Percentiles rank a stretch among this genome's conserved stretches.
Evolutionary conservation across 2,113 vertebrate genomes (phyloP).

Genomic region (Erpornis zantholeuca): DNA sequence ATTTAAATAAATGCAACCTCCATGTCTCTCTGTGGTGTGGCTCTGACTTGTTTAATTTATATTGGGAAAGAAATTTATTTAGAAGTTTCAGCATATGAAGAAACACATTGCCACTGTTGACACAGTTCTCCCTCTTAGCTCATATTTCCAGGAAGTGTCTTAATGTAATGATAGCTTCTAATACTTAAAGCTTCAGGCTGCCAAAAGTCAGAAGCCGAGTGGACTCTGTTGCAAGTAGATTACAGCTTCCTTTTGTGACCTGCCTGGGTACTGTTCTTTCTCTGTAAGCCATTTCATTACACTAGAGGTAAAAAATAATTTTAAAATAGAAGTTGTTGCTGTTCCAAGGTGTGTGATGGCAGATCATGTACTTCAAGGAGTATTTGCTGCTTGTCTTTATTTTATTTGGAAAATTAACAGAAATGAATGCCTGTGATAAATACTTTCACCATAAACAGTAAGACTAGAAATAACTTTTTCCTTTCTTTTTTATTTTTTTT

Average conservation of each 20-base stretch:
- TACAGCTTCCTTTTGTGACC: not conserved
- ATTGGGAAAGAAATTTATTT: not conserved
- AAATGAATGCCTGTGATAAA: not conserved
- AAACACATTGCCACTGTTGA: not conserved
- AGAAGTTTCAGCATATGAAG: not conserved
- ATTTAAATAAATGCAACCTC: rapidly evolving
- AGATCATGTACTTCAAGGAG: not conserved
- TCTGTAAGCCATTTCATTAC: not conserved
- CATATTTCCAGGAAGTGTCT: not conserved
- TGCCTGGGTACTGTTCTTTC: not conserved
- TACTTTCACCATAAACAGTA: not conserved
- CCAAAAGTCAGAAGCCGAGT: not conserved
- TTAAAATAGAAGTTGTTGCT: not conserved
- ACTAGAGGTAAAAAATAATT: not conserved
- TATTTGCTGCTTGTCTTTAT: not conserved
- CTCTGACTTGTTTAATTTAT: not conserved
- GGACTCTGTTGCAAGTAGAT: not conserved
- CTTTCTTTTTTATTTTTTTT: not conserved
- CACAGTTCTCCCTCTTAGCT: not conserved
- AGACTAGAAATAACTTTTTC: not conserved
- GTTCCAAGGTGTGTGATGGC: rapidly evolving
- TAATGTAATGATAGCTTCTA: not conserved
- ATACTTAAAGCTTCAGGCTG: not conserved
- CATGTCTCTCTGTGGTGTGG: not conserved
- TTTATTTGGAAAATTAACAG: not conserved